phyloP scores from a whole-genome alignment of 2,113 vertebrate species.

The Rhadina sibilatrix region DNA sequence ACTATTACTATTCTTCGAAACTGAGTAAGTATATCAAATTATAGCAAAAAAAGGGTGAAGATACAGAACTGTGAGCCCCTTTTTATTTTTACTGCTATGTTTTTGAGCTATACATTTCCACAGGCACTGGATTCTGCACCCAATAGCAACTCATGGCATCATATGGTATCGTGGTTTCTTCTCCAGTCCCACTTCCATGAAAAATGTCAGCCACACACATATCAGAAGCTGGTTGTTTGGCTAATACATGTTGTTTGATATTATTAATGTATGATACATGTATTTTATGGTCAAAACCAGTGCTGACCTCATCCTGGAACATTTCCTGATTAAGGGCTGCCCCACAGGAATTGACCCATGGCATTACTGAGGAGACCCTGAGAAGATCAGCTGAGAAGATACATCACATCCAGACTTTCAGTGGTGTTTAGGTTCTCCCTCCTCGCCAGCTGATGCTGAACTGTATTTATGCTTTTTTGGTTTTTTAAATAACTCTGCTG shows the following conservation, averaged over 20 bases:
- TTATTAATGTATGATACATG: background rate
- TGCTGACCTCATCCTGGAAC: background rate
- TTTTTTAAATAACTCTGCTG: background rate
- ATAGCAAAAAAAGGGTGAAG: background rate
- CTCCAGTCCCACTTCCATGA: background rate
- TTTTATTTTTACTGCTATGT: background rate
- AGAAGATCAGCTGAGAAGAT: background rate
- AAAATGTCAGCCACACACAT: background rate
- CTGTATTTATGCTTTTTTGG: background rate
- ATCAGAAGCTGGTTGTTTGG: background rate
- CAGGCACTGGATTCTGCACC: background rate
- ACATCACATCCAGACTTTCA: background rate
- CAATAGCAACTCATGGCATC: background rate
- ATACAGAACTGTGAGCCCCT: background rate
- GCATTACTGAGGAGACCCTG: background rate
- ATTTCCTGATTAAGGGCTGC: background rate
- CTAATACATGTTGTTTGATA: background rate
- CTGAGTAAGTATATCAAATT: background rate
- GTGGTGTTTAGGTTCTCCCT: background rate
- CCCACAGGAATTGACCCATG: background rate
- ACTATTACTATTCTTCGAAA: conserved; percentile 6
- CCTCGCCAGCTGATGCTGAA: background rate
- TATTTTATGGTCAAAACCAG: background rate
- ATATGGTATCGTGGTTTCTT: background rate
- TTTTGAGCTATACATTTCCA: background rate